phyloP scores from a whole-genome alignment of 2,113 vertebrate species.

The Polypterus senegalus region DNA sequence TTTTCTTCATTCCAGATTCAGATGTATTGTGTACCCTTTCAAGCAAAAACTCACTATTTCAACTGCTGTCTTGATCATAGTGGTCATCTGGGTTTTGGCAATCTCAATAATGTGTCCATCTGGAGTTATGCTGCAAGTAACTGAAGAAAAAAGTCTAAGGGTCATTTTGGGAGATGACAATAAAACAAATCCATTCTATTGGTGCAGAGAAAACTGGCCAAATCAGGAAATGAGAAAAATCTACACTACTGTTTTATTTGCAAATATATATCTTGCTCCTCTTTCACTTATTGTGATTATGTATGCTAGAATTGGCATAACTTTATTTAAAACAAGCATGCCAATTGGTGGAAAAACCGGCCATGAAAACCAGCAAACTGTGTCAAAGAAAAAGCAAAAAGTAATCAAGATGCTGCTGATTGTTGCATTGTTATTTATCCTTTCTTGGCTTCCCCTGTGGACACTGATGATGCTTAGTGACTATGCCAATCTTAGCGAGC shows the following conservation, averaged over 20 bases:
- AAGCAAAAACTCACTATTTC: conserved; percentile 73
- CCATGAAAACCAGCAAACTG: conserved; percentile 44
- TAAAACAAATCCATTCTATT: conserved; percentile 60
- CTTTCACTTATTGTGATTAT: conserved; percentile 68
- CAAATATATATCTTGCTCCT: conserved; percentile 77
- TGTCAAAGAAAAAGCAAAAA: conserved; percentile 66
- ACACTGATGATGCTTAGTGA: conserved; percentile 84
- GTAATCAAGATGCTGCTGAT: conserved; percentile 77
- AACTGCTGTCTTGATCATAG: conserved; percentile 51
- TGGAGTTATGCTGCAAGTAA: conserved; percentile 73
- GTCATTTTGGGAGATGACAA: conserved; percentile 56
- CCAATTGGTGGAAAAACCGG: conserved; percentile 37
- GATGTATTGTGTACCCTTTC: conserved; percentile 74
- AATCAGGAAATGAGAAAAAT: conserved; percentile 73
- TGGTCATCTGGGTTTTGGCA: conserved; percentile 74
- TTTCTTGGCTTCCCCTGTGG: conserved; percentile 89
- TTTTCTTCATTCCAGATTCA: conserved; percentile 51
- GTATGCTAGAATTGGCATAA: conserved; percentile 69
- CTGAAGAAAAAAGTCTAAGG: conserved; percentile 60
- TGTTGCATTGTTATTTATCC: conserved; percentile 70
- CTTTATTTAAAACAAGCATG: conserved; percentile 50
- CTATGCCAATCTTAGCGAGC: conserved; percentile 59
- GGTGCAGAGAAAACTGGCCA: conserved; percentile 85
- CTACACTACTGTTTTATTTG: conserved; percentile 79
- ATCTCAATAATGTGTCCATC: conserved; percentile 77